Evolutionary conservation across 2,797 vertebrate species (phyloP), one percentile per base, ranked within the genome.

Genomic region (Aplochiton taeniatus): DNA sequence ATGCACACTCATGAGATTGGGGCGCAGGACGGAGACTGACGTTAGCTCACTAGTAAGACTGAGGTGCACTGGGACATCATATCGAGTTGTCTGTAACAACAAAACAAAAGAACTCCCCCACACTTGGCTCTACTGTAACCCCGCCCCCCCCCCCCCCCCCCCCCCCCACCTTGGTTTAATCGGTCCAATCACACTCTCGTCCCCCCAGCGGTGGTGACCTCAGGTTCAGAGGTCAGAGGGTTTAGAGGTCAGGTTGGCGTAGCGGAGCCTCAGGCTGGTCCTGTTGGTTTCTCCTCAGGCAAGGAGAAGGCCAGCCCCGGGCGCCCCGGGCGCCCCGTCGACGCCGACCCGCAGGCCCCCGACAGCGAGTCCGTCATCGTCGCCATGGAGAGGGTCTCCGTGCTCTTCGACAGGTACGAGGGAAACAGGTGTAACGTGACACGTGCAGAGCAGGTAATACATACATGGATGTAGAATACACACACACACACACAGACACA

Each of bases 321-420:
- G 59, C 93, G 93, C 73, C 82, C 90, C 0, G 61, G 92, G 59
- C 93, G 93, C 73, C 82, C 90, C 0, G 61, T 91, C 18, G 94
- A 96, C 73, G 69, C 90, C 42, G 96, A 94, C 83, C 90, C 93
- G 7, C 86, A 94, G 9, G 91, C 93, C 65, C 96, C 97, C 0
- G 98, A 99, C 90, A 98, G 95, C 1, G 98, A 99, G 78, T 98
- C 98, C 0, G 93, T 99, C 81, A 99, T 99, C 0, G 96, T 99
- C 4, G 97, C 98, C 51, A 99, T 99, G 98, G 97, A 99, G 85
- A 93, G 97, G 3, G 96, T 99, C 4, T 99, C 98, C 18, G 96
- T 99, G 63, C 97, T 99, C 51, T 99, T 99, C 8, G 98, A 99
- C 90, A 96, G 97, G 98, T 99, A 90, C 70, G 69, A 14, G 11